Evolutionary conservation across 2,888 invertebrate species (phyloP), one percentile per base, ranked within the genome.

Genomic region (Keiferia lycopersicella): DNA sequence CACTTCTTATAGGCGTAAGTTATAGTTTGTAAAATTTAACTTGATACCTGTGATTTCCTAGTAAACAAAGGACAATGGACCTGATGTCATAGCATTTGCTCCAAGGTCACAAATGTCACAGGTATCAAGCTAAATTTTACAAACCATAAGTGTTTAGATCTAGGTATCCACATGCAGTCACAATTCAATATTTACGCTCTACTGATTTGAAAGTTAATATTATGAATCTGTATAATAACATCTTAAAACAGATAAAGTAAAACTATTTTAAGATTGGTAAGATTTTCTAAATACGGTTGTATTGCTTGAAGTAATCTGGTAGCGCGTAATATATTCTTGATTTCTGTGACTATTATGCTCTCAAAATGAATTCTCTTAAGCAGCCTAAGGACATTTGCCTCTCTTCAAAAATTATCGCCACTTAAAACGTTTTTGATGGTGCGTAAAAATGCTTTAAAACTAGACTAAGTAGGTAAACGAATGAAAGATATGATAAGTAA

Each of bases 361-460:
- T 26, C 26, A 56, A 56, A 56, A 18, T 30, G 48, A 12, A 10
- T 50, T 61, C 51, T 41, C 45, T 16, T 18, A 16, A 38, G 18
- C 18, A 38, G 2, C 20, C 4, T 59, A 26, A 26, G 39, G 41
- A 61, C 61, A 63, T 64, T 38, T 58, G 60, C 67, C 70, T 71
- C 70, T 71, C 71, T 70, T 65, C 53, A 59, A 62, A 60, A 65
- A 65, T 64, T 65, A 57, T 68, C 65, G 63, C 71, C 72, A 71
- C 69, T 68, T 58, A 65, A 67, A 60, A 66, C 68, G 64, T 68
- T 70, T 68, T 74, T 70, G 67, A 80, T 79, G 82, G 82, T 82
- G 81, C 82, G 74, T 73, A 79, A 73, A 70, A 69, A 78, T 74
- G 79, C 79, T 79, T 77, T 79, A 78, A 76, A 62, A 64, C 18